Base-by-base conservation (phyloP, 2,888 invertebrate genomes). In the Nemapogon koenigi region DNA sequence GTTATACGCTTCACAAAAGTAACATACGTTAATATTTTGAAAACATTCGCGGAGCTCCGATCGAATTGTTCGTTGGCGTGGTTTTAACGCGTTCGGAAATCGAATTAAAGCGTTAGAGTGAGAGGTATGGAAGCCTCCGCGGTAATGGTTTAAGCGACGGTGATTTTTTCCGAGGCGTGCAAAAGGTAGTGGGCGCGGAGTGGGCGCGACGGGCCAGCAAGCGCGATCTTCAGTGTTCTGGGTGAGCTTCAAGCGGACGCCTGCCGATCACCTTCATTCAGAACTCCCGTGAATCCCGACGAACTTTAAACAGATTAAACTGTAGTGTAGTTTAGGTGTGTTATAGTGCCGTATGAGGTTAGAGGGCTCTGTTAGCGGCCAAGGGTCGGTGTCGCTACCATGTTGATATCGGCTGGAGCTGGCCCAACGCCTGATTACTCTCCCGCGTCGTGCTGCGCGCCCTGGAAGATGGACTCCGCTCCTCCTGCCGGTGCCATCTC, bases 361-460 rank as follows among this genome's bases (percentile, higher is more conserved):
- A 19, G 11, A 14, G 18, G 11, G 3, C n/a, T 33, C 33, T 19
- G 33, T 19, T 33, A 19, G 6, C 4, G 19, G 33, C 3, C n/a
- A 50, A 58, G 50, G 65, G 66, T 65, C 13, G 15, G 10, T 14
- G 14, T 13, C 60, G 57, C 65, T 64, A 73, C 70, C 62, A 85
- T 85, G 85, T 82, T 85, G 81, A 84, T 85, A 75, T 84, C 84
- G 59, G 84, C 83, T 82, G 72, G 81, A 73, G 71, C 78, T 73
- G 72, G 81, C 68, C 75, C 81, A 62, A 79, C 81, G 66, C 67
- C 81, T 61, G 80, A 80, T 60, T 80, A 76, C 56, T 80, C 79
- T 66, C 70, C 82, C 63, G 68, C 78, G 57, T 68, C 82, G 69
- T 69, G 82, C 81, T 69, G 83, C 80, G 68, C 80, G 54, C 62